Conservation (phyloP, 2,888 invertebrate species). For the Gryllus longicercus region DNA sequence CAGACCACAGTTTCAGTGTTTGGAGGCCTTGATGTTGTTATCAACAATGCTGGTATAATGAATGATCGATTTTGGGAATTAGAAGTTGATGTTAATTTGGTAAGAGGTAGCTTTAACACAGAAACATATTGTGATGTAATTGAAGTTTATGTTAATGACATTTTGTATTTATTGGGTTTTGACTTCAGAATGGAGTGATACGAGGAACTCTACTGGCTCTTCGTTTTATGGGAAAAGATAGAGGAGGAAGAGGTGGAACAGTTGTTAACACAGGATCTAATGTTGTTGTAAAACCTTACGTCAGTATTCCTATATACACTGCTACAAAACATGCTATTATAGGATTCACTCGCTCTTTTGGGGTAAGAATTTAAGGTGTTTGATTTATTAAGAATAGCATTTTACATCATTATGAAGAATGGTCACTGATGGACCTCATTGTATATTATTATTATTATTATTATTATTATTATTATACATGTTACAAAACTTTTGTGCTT, state of each 20-base stretch:
- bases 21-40: slow-evolving; percentile 70
- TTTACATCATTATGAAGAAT: too few species aligned
- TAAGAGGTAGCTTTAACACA: slow-evolving; percentile 46
- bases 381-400: too few species aligned
- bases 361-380: slow-evolving; percentile 50
- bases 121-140: background rate
- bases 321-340: slow-evolving; percentile 75
- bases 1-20: slow-evolving; percentile 68
- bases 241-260: slow-evolving; percentile 71
- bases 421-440: background rate
- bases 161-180: slow-evolving; percentile 25
- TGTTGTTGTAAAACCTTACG: slow-evolving; percentile 63
- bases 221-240: slow-evolving; percentile 70
- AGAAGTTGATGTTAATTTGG: slow-evolving; percentile 73
- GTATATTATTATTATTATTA: slow-evolving; percentile 19
- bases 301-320: slow-evolving; percentile 71
- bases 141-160: background rate
- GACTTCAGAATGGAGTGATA: slow-evolving; percentile 68
- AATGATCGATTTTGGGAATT: slow-evolving; percentile 73
- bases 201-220: slow-evolving; percentile 70
- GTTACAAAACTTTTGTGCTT: too few species aligned
- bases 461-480: background rate
- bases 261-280: slow-evolving; percentile 75
- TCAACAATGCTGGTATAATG: slow-evolving; percentile 78
- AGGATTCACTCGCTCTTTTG: slow-evolving; percentile 69